These are phyloP conservation scores for Ondatra zibethicus DNA, from an alignment of 2,113 vertebrate genomes.

Conservation along the genomic window DNA sequence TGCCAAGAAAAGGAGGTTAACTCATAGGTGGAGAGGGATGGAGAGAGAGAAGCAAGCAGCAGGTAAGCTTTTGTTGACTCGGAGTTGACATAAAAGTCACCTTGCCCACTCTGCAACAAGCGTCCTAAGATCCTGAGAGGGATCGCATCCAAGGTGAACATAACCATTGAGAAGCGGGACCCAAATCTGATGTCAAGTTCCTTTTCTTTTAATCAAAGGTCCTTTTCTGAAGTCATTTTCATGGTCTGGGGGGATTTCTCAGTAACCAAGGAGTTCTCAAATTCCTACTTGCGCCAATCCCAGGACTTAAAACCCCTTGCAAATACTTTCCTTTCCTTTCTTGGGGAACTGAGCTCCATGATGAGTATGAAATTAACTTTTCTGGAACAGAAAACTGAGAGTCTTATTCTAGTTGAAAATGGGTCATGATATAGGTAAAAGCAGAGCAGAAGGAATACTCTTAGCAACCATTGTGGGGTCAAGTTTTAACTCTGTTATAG, in stretches of 20 bases:
- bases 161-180: neutral
- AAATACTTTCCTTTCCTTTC: constrained; percentile 3
- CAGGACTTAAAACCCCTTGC: neutral
- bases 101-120: neutral
- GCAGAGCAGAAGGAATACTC: neutral
- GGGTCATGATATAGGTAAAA: neutral
- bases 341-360: neutral
- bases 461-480: neutral
- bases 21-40: neutral
- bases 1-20: constrained; percentile 12
- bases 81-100: neutral
- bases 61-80: neutral
- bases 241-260: constrained; percentile 33
- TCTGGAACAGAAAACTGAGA: neutral
- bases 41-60: neutral
- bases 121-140: neutral
- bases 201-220: neutral
- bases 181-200: neutral
- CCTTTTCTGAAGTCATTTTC: constrained; percentile 17
- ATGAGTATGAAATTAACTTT: constrained; percentile 25
- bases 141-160: neutral
- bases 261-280: neutral
- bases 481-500: neutral
- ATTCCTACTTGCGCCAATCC: neutral
- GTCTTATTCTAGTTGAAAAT: neutral